phyloP scores from a whole-genome alignment of 2,113 vertebrate species.

The Paradisaea rubra region DNA sequence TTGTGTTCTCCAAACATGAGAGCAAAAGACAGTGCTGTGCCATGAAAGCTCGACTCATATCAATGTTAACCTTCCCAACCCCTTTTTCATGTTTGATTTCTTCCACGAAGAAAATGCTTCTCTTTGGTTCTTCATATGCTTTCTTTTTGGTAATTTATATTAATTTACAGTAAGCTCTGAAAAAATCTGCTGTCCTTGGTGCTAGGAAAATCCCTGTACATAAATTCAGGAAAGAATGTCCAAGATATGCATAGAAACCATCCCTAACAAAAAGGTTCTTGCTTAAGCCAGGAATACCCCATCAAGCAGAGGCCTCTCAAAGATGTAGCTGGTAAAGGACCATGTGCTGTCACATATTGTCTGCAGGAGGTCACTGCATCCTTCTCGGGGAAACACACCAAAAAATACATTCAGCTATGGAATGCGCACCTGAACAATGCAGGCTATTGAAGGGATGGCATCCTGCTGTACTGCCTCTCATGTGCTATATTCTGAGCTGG shows the following conservation, averaged over 20 bases:
- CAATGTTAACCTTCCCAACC: neutral
- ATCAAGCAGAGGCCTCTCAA: neutral
- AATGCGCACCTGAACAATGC: neutral
- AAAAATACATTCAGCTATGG: neutral
- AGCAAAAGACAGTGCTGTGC: neutral
- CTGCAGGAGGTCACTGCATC: neutral
- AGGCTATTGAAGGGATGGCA: neutral
- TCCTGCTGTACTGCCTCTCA: neutral
- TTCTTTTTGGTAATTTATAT: neutral
- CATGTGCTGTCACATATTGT: fast-evolving
- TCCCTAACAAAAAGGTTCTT: neutral
- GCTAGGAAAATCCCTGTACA: neutral
- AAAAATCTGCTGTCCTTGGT: neutral
- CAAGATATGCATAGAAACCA: neutral
- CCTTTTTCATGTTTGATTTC: neutral
- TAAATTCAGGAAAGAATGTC: neutral
- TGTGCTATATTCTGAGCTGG: neutral
- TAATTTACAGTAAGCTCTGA: neutral
- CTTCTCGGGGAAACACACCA: neutral
- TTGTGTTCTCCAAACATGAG: neutral
- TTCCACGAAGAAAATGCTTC: neutral
- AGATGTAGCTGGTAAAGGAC: neutral
- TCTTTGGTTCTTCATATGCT: neutral
- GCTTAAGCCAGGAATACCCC: neutral
- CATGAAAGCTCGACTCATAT: neutral